A percentile compares a stretch with the other conserved stretches of the same genome.
Conservation (phyloP, 2,113 vertebrate genomes). For the Baryphthengus martii region DNA sequence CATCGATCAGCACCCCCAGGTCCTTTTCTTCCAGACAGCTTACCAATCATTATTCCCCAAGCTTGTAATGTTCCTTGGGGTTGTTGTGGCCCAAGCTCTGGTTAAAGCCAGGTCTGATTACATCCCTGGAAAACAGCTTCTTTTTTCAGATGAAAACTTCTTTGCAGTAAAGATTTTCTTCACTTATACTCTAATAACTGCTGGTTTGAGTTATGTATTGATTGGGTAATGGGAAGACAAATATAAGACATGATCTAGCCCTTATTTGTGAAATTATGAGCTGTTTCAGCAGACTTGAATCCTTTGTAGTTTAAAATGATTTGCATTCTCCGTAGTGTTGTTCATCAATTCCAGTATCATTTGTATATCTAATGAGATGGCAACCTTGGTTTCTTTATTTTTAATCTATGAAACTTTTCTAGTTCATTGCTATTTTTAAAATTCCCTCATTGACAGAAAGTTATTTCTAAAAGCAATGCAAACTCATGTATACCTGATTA, state of each 20-base stretch:
- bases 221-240: not conserved
- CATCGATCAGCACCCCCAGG: too few relatives aligned
- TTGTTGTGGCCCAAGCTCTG: too few relatives aligned
- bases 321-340: not conserved
- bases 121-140: not conserved
- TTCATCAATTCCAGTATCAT: not conserved
- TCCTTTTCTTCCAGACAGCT: too few relatives aligned
- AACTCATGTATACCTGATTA: not conserved
- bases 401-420: not conserved
- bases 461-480: not conserved
- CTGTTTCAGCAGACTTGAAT: not conserved
- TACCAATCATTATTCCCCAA: too few relatives aligned
- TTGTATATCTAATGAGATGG: not conserved
- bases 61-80: too few relatives aligned
- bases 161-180: not conserved
- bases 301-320: not conserved
- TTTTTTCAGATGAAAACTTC: not conserved
- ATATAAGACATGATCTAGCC: not conserved
- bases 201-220: not conserved
- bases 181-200: not conserved
- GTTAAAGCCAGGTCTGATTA: not conserved
- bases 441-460: not conserved
- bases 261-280: not conserved
- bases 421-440: not conserved
- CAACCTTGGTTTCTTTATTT: not conserved